Evolutionary conservation across 2,888 invertebrate species (phyloP).

Genomic region (Perizoma flavofasciatum): DNA sequence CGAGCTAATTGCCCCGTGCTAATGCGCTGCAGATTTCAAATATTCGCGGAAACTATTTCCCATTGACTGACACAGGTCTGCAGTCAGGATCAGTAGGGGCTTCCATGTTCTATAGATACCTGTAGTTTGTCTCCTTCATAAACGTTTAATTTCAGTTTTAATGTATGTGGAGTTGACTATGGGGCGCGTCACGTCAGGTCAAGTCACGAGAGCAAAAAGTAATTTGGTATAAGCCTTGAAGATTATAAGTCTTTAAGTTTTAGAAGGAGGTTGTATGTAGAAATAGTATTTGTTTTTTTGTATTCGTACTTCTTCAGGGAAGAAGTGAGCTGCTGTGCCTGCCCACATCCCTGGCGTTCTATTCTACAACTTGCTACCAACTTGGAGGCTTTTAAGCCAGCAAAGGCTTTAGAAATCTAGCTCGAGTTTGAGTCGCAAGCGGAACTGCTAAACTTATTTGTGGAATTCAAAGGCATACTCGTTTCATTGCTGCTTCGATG

Average conservation of each 20-base stretch:
- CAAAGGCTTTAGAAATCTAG: slow-evolving; percentile 47
- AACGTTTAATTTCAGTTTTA: no score
- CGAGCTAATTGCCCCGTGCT: slow-evolving; percentile 31
- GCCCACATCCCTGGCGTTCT: slow-evolving; percentile 17
- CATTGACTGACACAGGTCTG: slow-evolving; percentile 29
- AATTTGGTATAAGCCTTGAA: no score
- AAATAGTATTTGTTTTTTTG: no score
- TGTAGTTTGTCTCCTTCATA: no score
- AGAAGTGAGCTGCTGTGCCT: no score
- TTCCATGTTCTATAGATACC: no score
- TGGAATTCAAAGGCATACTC: slow-evolving; percentile 46
- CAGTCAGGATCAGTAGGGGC: neutral
- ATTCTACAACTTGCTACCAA: slow-evolving; percentile 44
- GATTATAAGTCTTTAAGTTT: no score
- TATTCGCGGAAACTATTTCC: slow-evolving; percentile 36
- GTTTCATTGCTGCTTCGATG: slow-evolving; percentile 38
- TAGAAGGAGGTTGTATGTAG: no score
- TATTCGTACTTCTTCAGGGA: no score
- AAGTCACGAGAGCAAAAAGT: no score
- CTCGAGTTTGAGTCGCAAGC: slow-evolving; percentile 44
- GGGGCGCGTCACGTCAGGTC: no score
- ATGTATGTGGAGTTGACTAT: no score
- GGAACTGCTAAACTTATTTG: slow-evolving; percentile 51
- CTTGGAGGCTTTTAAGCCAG: slow-evolving; percentile 48
- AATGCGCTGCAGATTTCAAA: slow-evolving; percentile 43